Conservation (phyloP, 2,888 invertebrate genomes). For the Scrobipalpa costella region DNA sequence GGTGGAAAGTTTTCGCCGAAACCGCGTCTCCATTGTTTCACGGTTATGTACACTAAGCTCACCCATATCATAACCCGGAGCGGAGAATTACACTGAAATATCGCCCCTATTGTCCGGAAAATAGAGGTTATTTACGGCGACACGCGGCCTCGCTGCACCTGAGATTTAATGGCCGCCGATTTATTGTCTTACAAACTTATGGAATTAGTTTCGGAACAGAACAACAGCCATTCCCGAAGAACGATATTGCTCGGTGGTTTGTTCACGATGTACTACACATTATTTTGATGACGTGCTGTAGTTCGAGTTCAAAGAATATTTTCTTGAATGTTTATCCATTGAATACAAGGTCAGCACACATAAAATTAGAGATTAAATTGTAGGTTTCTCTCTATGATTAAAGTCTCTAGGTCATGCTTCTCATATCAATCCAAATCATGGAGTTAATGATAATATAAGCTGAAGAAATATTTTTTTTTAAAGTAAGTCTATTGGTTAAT, state of each 20-base stretch:
- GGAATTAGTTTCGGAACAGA: constrained; percentile 22
- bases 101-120: constrained; percentile 51
- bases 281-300: not conserved
- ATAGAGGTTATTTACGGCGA: constrained; percentile 56
- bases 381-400: too few species aligned
- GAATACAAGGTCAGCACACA: too few species aligned
- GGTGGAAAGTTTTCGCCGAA: not conserved
- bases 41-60: constrained; percentile 15
- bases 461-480: too few species aligned
- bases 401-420: too few species aligned
- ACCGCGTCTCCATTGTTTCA: constrained; percentile 9
- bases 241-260: not conserved
- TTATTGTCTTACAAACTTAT: constrained; percentile 24
- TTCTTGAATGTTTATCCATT: too few species aligned
- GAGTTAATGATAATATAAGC: too few species aligned
- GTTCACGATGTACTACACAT: not conserved
- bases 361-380: too few species aligned
- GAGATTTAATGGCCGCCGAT: constrained; percentile 24
- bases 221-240: constrained; percentile 14
- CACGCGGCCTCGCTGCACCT: constrained; percentile 32
- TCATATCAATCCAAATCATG: too few species aligned
- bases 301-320: too few species aligned
- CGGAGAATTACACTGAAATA: constrained; percentile 49
- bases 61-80: constrained; percentile 22
- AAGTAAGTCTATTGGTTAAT: too few species aligned